Conservation (phyloP, 2,113 vertebrate genomes). For the Cyphomyrus plagiostoma region DNA sequence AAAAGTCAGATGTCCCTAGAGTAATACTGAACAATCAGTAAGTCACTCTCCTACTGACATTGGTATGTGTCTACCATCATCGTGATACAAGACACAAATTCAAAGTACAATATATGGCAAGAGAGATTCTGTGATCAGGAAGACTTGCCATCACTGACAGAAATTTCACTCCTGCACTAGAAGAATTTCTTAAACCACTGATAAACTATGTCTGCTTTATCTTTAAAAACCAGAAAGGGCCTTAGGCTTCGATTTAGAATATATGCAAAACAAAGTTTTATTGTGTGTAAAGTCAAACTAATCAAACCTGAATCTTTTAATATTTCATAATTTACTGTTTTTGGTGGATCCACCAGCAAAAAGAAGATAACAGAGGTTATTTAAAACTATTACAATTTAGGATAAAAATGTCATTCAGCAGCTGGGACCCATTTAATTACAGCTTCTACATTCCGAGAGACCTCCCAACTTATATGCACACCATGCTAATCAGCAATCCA, state of each 20-base stretch:
- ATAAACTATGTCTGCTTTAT: background rate
- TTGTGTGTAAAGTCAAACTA: background rate
- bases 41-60: background rate
- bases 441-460: background rate
- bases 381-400: background rate
- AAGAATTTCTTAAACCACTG: background rate
- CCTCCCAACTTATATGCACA: background rate
- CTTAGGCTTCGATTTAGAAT: background rate
- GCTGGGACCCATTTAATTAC: background rate
- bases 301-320: background rate
- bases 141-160: background rate
- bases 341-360: background rate
- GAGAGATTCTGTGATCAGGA: background rate
- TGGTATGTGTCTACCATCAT: background rate
- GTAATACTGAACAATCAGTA: background rate
- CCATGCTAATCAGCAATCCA: background rate
- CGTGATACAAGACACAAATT: background rate
- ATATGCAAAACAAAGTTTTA: background rate
- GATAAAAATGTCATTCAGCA: background rate
- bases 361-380: background rate
- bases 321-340: background rate
- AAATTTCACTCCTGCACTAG: background rate
- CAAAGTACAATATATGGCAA: background rate
- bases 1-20: background rate
- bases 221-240: background rate